A percentile compares a stretch with the other conserved stretches of the same genome.
These are phyloP conservation scores for Troilus luridus DNA, from an alignment of 2,888 invertebrate genomes.

Conservation along the genomic window DNA sequence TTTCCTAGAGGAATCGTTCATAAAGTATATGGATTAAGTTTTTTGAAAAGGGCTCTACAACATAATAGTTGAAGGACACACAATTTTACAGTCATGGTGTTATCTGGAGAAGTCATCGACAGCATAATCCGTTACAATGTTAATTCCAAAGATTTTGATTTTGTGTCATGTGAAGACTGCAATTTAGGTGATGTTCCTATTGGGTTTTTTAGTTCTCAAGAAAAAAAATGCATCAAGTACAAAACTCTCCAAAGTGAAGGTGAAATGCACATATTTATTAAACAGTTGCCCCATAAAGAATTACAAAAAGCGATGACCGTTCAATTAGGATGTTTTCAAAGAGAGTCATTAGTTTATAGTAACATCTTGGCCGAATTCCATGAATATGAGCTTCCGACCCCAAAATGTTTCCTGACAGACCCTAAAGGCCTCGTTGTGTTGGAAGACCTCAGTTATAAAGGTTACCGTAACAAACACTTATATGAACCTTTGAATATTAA, in stretches of 20 bases:
- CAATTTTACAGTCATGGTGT: not conserved
- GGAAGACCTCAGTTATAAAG: constrained; percentile 56
- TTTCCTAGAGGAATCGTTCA: not conserved
- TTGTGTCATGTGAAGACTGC: not conserved
- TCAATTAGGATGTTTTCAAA: constrained; percentile 52
- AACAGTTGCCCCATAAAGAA: not conserved
- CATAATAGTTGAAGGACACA: not conserved
- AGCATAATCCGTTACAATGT: not conserved
- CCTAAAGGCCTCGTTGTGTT: constrained; percentile 37
- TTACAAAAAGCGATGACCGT: not conserved
- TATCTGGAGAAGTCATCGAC: constrained; percentile 15
- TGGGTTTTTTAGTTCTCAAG: constrained; percentile 19
- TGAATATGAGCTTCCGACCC: not conserved
- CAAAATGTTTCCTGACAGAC: not conserved
- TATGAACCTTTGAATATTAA: constrained; percentile 30
- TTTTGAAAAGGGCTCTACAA: too few species aligned
- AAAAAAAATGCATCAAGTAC: constrained; percentile 14
- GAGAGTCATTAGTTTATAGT: constrained; percentile 57
- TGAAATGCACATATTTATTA: not conserved
- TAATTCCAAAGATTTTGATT: constrained; percentile 11
- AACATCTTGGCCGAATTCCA: constrained; percentile 56
- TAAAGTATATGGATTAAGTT: too few species aligned
- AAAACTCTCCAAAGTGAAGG: not conserved
- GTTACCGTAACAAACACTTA: constrained; percentile 37
- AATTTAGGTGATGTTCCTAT: not conserved